Base-by-base conservation (phyloP, 2,797 vertebrate genomes). In the Sciurus carolinensis region DNA sequence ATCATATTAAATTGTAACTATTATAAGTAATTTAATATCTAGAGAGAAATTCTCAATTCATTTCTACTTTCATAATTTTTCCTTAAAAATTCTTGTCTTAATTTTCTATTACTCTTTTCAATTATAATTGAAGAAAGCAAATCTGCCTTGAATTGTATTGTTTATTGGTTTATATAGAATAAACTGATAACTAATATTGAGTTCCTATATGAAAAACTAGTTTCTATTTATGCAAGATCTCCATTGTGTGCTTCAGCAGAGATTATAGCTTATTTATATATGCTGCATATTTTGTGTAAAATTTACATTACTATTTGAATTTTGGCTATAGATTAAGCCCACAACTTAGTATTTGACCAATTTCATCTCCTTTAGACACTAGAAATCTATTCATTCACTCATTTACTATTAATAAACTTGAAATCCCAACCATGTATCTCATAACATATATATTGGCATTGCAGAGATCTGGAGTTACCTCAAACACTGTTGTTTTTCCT, bases 341-440 rank as follows among this genome's bases (percentile, higher is more conserved):
- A 81, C 42, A 66, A 52, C 17, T 87, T 66, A 72, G 24, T 87
- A 36, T 87, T 83, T 72, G 67, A 76, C 24, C 33, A 44, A 59
- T 36, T 52, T 91, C 33, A 33, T 80, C 28, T 85, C 15, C 20
- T 83, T 94, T 92, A 62, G 33, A 67, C 20, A 84, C 47, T 69
- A 9, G 9, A 80, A 84, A 81, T 84, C 39, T 96, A 66, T 88
- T 94, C 18, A 54, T 88, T 57, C n/a, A 33, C 20, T 66, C 62
- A 13, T 33, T 76, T 64, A 44, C 33, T 42, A 77, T 47, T 71
- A 76, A 12, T 72, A 81, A 83, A 85, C 69, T 39, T 90, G 26
- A 42, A 87, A 44, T 85, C 14, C 52, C 28, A 87, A 77, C 33
- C 30, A 79, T 52, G 39, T 28, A 42, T 52, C 39, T 80, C 72